Evolutionary conservation across 2,113 vertebrate species (phyloP).

Genomic region (Cyanocitta stelleri): DNA sequence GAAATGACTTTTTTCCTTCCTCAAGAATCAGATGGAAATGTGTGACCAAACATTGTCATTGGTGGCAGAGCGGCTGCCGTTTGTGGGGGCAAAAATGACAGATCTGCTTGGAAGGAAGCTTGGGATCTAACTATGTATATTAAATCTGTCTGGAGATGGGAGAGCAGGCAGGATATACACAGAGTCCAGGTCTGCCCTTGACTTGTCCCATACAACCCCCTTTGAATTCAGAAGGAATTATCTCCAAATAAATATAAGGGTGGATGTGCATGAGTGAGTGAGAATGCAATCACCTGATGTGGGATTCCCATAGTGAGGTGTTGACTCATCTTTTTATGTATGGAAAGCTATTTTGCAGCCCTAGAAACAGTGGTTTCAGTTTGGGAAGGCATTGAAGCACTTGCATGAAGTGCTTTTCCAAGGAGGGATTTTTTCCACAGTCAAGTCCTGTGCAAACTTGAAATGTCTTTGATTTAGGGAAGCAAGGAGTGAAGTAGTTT

Average conservation of each 20-base stretch:
- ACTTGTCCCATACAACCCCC: not conserved
- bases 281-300: not conserved
- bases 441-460: conserved; percentile 19
- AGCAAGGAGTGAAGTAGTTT: not conserved
- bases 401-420: not conserved
- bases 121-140: not conserved
- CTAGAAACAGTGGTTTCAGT: not conserved
- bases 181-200: not conserved
- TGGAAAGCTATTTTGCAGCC: not conserved
- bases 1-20: not conserved
- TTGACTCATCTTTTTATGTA: not conserved
- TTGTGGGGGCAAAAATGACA: not conserved
- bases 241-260: not conserved
- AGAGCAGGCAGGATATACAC: not conserved
- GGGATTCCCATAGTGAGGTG: not conserved
- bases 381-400: not conserved
- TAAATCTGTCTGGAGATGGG: not conserved
- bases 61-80: not conserved
- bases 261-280: not conserved
- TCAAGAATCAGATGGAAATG: not conserved
- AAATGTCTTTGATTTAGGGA: not conserved
- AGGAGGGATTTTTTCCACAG: not conserved
- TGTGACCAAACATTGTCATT: rapidly evolving
- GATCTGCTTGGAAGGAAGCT: not conserved
- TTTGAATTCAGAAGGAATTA: not conserved